phyloP scores from a whole-genome alignment of 2,888 invertebrate species.

The Pomacea canaliculata region DNA sequence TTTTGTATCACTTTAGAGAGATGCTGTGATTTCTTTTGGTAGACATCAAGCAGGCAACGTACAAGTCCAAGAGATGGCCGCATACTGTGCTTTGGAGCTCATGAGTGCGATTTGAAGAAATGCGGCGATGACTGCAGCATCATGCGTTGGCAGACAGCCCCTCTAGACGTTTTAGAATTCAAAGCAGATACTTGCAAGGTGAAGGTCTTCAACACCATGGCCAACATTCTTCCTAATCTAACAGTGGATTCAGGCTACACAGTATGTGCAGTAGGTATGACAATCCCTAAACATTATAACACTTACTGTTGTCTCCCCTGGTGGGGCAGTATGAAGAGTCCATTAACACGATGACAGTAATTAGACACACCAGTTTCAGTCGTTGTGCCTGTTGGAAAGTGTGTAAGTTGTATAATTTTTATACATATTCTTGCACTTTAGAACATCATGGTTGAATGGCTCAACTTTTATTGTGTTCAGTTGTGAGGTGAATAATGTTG shows the following conservation, averaged over 20 bases:
- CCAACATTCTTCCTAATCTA: conserved; percentile 3
- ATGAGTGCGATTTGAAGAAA: not conserved
- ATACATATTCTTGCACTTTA: no score
- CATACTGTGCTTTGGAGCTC: conserved; percentile 15
- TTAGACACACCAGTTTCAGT: no score
- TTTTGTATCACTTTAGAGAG: no score
- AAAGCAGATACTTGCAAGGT: conserved; percentile 1
- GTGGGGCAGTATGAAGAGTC: no score
- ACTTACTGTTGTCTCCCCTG: no score
- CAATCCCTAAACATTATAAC: not conserved
- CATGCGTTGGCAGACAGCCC: not conserved
- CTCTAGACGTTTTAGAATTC: conserved; percentile 7
- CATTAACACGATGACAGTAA: no score
- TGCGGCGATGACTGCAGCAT: not conserved
- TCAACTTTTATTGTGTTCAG: no score
- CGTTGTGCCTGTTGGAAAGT: no score
- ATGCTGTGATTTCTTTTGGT: no score
- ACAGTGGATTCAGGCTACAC: conserved; percentile 15
- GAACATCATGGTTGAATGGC: no score
- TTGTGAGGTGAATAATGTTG: no score
- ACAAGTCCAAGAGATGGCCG: conserved; percentile 15
- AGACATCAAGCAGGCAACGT: not conserved
- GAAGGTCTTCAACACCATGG: conserved; percentile 4
- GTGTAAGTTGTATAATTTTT: no score
- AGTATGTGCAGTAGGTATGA: conserved; percentile 21